Evolutionary conservation across 2,113 vertebrate species (phyloP), one percentile per base, ranked within the genome.

Genomic region (Atrichornis clamosus): DNA sequence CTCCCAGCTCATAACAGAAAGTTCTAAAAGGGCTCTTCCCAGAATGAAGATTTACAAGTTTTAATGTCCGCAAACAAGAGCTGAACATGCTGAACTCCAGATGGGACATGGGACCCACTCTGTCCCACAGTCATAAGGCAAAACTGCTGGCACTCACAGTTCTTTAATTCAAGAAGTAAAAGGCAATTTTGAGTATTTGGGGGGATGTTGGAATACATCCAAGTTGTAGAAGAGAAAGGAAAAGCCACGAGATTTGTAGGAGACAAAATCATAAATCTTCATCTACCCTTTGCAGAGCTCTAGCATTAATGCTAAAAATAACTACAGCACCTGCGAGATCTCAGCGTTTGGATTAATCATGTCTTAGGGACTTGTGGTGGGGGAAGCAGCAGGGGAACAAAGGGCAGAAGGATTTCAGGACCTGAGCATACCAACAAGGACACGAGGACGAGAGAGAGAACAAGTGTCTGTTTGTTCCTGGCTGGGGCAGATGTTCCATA

Each of bases 241-340:
- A 81, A 76, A 52, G 35, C 64, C 24, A 15, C 0, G 6, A 94
- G 96, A 92, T 84, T 79, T 91, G 91, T 44, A 75, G 84, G 87
- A 70, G 75, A 96, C 52, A 81, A 97, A 97, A 82, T 39, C 80
- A 95, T 90, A 95, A 83, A 96, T 95, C 93, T 95, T 95, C 76
- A 88, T 85, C 39, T 92, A 77, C 18, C 87, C 65, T 96, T 96
- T 80, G 46, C 55, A 95, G 84, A 97, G 92, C 47, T 84, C 41
- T 64, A 85, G 94, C 16, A 22, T 76, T 80, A 90, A 96, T 79
- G 73, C 90, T 96, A 97, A 98, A 97, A 97, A 97, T 97, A 97
- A 95, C 79, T 53, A 41, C 49, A 87, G 76, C 5, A 72, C 79
- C 49, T 74, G 58, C 0, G 27, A 77, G 84, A 94, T 67, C 88